Evolutionary conservation across 2,888 invertebrate species (phyloP).

Genomic region (Miltochrista miniata): DNA sequence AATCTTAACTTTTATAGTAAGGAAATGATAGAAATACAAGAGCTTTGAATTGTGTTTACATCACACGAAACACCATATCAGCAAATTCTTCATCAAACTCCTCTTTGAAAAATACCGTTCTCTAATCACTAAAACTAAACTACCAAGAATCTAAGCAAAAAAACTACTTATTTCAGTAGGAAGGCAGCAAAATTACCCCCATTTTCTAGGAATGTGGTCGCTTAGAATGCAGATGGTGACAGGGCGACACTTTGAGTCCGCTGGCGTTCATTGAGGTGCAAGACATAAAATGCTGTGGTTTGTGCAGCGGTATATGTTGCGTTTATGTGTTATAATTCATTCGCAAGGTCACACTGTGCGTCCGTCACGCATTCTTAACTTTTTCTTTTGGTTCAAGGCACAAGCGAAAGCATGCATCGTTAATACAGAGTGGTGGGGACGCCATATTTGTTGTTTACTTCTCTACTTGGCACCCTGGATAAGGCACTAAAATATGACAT

Average conservation of each 20-base stretch:
- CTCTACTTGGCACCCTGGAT: no score
- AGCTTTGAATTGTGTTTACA: no score
- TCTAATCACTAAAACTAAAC: background rate
- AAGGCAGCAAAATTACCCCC: conserved; percentile 1
- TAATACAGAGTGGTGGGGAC: no score
- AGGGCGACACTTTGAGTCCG: background rate
- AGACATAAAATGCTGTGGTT: conserved; percentile 5
- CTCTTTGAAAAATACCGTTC: no score
- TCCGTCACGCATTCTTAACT: conserved; percentile 58
- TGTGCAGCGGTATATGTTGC: conserved; percentile 33
- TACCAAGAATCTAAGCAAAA: background rate
- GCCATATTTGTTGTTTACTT: no score
- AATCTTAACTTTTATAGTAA: no score
- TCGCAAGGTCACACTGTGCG: conserved; percentile 48
- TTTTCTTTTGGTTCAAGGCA: conserved; percentile 36
- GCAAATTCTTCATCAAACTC: no score
- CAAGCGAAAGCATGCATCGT: no score
- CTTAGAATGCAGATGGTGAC: conserved; percentile 13
- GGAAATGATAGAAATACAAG: no score
- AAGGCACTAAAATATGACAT: no score
- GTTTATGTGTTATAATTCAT: conserved; percentile 41
- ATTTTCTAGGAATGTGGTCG: conserved; percentile 4
- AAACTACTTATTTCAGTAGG: background rate
- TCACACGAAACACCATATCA: no score
- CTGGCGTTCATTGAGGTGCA: background rate